Evolutionary conservation across 2,113 vertebrate genomes (phyloP), one percentile per base, ranked within the genome.

Genomic region (Thomomys bottae): DNA sequence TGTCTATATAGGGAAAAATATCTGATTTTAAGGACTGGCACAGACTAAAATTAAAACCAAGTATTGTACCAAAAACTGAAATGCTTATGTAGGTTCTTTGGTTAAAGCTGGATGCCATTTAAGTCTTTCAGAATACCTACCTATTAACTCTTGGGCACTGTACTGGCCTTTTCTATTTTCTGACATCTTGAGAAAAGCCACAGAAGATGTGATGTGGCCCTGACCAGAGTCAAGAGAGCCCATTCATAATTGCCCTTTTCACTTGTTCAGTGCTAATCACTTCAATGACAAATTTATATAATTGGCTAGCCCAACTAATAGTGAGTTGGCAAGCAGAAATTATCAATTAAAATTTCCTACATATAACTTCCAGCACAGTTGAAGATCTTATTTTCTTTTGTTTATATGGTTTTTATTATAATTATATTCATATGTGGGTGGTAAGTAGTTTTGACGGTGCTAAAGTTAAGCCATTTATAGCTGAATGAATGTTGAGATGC

Each of bases 401-500:
- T 78, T 79, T 87, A 67, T 93, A 7, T 82, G 30, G 70, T 70
- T 78, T 93, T 84, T 63, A 59, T 87, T 73, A 71, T 18, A 86
- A 15, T 70, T 89, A 11, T 40, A 34, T 59, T 59, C 17, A 23
- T 32, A 32, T 67, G 30, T 86, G 40, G 82, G 59, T 75, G 66
- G 59, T 70, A 68, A 87, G 32, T 93, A 34, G 90, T 85, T 83
- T 24, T 86, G 66, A 45, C 80, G 93, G 76, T 0, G 0, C 34
- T 68, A 67, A 88, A 61, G 59, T 92, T 90, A 79, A 93, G n/a
- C 67, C 79, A 67, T 68, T 68, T 71, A 36, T 17, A 75, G 59
- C 57, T 85, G 63, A 92, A 71, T 34, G 84, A 75, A 30, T 4
- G 9, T 17, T 30, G 23, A 30, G 40, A 2, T 42, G 28, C 84